Evolutionary conservation across 2,797 vertebrate genomes (phyloP), one percentile per base, ranked within the genome.

Genomic region (Limosa lapponica): DNA sequence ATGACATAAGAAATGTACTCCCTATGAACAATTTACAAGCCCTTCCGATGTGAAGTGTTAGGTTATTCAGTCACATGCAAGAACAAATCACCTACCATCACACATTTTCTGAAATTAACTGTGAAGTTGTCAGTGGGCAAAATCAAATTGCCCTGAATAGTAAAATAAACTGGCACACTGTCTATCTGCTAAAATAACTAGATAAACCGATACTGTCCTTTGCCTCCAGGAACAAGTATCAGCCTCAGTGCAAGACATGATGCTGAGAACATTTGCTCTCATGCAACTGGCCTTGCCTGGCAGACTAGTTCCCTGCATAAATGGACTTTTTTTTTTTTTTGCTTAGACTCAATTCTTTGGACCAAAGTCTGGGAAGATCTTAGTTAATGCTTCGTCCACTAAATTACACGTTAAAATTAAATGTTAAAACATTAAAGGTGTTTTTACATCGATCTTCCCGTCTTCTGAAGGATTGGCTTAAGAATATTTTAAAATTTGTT

Each of bases 401-500:
- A 58, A 91, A 84, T 81, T 24, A 16, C 36, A 81, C 6, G 59
- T 49, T 39, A 71, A 82, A 89, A 34, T 37, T 30, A 41, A 78
- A 55, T 71, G 14, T 36, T 82, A 84, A 84, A 71, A 85, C 2
- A 6, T 43, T 82, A 17, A 64, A 64, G 18, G 37, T 44, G 28
- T 24, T 91, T 94, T 87, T n/a, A 8, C 4, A 58, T 67, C 74
- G 25, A 48, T 74, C 23, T 87, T 82, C 24, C 58, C 55, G 3
- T 71, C n/a, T 79, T 15, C 27, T 74, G 55, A 46, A 67, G 16
- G n/a, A 43, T 16, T 67, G 11, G 6, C 39, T 84, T 82, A 74
- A 84, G 57, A 48, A 51, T 62, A 74, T 82, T 95, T 78, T 55
- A n/a, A 11, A 44, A 48, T 67, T 86, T 78, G 7, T 79, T 89